Conservation (phyloP, 2,797 vertebrate species). For the Peromyscus eremicus region DNA sequence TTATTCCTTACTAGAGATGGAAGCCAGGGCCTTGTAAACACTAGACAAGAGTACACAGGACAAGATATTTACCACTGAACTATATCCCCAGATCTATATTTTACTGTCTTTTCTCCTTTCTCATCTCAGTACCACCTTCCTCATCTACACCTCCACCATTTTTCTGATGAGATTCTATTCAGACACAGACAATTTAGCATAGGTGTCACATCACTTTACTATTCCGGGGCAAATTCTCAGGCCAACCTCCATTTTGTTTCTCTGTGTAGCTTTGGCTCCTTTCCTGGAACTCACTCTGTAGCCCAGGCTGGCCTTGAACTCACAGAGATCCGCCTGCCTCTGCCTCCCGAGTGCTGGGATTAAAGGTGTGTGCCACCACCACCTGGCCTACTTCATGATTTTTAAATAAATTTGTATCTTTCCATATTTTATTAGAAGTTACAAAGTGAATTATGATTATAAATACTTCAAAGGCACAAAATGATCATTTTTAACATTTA, state of each 20-base stretch:
- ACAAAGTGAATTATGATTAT: neutral
- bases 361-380: too few relatives aligned
- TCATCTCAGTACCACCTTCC: neutral
- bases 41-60: neutral
- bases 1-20: neutral
- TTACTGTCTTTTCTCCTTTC: conserved; percentile 44
- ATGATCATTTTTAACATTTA: neutral
- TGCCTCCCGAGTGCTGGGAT: too few relatives aligned
- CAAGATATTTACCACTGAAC: neutral
- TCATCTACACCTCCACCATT: neutral
- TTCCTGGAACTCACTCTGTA: too few relatives aligned
- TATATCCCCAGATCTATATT: neutral
- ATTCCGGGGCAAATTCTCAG: conserved; percentile 13
- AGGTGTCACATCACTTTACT: conserved; percentile 10
- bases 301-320: too few relatives aligned
- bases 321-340: too few relatives aligned
- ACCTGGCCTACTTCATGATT: neutral
- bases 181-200: conserved; percentile 23
- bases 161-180: conserved; percentile 32
- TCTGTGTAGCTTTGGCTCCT: too few relatives aligned
- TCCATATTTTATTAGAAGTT: neutral
- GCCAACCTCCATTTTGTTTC: neutral
- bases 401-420: neutral
- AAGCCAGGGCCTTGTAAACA: neutral
- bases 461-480: neutral